Percentiles rank a stretch among this genome's conserved stretches.
These are phyloP conservation scores for Chionomys nivalis DNA, from an alignment of 2,113 vertebrate genomes.

Conservation along the genomic window DNA sequence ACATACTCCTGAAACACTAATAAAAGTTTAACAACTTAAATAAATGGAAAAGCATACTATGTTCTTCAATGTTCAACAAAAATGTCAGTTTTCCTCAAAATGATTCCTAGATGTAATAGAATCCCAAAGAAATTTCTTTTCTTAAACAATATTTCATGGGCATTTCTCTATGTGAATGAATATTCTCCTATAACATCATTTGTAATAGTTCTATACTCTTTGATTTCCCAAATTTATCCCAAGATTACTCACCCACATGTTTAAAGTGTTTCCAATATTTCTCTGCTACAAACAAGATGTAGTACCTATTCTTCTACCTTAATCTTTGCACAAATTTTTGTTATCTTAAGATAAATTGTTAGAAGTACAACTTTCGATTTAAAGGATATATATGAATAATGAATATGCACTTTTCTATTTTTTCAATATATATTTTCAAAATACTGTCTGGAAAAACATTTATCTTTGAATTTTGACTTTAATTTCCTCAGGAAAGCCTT, in stretches of 20 bases:
- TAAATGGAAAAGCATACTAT: not conserved
- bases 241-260: not conserved
- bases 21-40: not conserved
- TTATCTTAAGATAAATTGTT: slow-evolving; percentile 23
- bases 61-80: not conserved
- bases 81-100: not conserved
- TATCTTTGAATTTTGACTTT: slow-evolving; percentile 37
- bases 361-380: not conserved
- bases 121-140: slow-evolving; percentile 17
- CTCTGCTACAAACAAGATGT: not conserved
- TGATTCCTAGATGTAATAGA: not conserved
- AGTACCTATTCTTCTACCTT: not conserved
- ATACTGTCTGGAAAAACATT: not conserved
- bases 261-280: slow-evolving; percentile 10
- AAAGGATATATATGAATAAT: not conserved
- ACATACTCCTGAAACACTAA: not conserved
- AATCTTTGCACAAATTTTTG: slow-evolving; percentile 20
- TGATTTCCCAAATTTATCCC: slow-evolving; percentile 1
- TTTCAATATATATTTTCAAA: slow-evolving; percentile 11
- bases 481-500: slow-evolving; percentile 20
- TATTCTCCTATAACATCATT: not conserved
- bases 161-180: slow-evolving; percentile 11
- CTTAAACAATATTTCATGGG: not conserved
- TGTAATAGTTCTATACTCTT: not conserved
- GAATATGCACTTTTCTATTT: not conserved